Evolutionary conservation across 2,113 vertebrate species (phyloP).

Genomic region (Euleptes europaea): DNA sequence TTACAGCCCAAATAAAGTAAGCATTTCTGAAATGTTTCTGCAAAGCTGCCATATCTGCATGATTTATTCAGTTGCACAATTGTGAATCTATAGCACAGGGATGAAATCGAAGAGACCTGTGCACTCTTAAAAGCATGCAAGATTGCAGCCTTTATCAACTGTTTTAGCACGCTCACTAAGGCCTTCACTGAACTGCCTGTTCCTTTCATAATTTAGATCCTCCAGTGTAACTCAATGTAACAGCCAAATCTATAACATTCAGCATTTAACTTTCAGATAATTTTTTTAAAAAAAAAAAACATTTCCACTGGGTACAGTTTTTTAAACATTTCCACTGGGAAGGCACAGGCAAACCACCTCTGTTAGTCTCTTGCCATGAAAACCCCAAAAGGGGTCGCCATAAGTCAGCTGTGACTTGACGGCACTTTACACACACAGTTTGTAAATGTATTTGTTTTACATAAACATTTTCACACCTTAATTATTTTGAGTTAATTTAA

Average conservation of each 20-base stretch:
- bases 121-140: background rate
- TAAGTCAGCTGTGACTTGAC: no score
- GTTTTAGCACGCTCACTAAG: background rate
- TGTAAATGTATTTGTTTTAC: background rate
- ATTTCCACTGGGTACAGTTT: background rate
- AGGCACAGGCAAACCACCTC: no score
- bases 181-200: background rate
- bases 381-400: no score
- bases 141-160: background rate
- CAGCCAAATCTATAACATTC: conserved; percentile 3
- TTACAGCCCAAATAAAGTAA: background rate
- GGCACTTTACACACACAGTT: no score
- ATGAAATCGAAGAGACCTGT: background rate
- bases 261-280: background rate
- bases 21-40: background rate
- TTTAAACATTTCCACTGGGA: background rate
- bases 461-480: background rate
- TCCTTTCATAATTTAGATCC: background rate
- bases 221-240: background rate
- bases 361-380: no score
- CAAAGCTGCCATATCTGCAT: background rate
- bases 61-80: conserved; percentile 20
- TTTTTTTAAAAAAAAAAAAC: background rate
- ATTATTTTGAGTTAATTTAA: background rate
- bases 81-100: background rate